Conservation (phyloP, 35 echinoderm and acorn worm genomes). For the Lytechinus pictus region DNA sequence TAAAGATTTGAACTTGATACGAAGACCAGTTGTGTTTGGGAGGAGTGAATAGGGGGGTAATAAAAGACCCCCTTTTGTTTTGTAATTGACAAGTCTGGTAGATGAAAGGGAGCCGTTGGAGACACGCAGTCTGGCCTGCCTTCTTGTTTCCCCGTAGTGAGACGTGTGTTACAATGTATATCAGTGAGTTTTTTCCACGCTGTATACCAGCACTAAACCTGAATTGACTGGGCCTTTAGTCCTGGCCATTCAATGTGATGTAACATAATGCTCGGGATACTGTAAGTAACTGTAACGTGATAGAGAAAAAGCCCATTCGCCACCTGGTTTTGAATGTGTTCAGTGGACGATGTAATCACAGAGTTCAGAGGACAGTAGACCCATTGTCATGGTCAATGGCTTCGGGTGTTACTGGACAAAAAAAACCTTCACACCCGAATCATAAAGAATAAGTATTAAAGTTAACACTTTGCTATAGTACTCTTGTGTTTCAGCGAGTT, state of each 20-base stretch:
- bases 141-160: not conserved
- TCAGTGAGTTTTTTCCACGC: not conserved
- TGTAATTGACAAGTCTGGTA: slow-evolving; percentile 56
- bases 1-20: not conserved
- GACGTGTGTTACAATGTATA: not conserved
- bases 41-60: slow-evolving; percentile 9
- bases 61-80: slow-evolving; percentile 29
- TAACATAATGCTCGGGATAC: slow-evolving; percentile 38
- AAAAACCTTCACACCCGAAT: not conserved
- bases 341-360: slow-evolving; percentile 40
- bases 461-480: not conserved
- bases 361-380: not conserved
- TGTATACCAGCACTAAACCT: not conserved
- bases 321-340: slow-evolving; percentile 30
- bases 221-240: slow-evolving; percentile 9
- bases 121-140: slow-evolving; percentile 39
- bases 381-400: slow-evolving; percentile 40
- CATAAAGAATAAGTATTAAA: slow-evolving; percentile 16
- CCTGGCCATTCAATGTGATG: slow-evolving; percentile 30
- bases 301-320: slow-evolving; percentile 28
- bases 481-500: not conserved
- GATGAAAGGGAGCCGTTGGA: slow-evolving; percentile 37
- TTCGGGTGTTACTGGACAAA: slow-evolving; percentile 15
- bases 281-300: slow-evolving; percentile 40
- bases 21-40: not conserved